Evolutionary conservation across 2,113 vertebrate genomes (phyloP).

Genomic region (Emydocephalus ijimae): DNA sequence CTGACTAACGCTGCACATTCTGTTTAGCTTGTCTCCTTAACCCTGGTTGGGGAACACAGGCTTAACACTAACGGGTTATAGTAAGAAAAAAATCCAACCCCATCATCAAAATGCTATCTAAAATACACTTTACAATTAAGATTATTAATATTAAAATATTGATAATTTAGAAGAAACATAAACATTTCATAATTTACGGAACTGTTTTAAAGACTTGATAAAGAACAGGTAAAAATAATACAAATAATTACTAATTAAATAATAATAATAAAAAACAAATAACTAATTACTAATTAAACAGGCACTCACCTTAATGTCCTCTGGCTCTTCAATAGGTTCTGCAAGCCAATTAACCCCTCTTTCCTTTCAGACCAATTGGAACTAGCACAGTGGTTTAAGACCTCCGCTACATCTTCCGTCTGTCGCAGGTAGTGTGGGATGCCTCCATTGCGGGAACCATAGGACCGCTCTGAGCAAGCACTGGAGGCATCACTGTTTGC

Average conservation of each 20-base stretch:
- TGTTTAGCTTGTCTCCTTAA: no score
- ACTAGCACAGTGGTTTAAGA: slow-evolving; percentile 97
- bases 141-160: background rate
- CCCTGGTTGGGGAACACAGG: no score
- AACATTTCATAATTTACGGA: background rate
- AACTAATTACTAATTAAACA: background rate
- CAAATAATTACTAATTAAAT: background rate
- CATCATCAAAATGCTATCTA: background rate
- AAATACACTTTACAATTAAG: background rate
- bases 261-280: no score
- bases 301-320: slow-evolving; percentile 85
- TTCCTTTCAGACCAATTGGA: slow-evolving; percentile 99
- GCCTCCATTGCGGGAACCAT: slow-evolving; percentile 88
- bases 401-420: slow-evolving; percentile 94
- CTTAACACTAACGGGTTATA: background rate
- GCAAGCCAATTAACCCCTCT: slow-evolving; percentile 92
- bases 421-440: slow-evolving; percentile 95
- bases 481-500: slow-evolving; percentile 97
- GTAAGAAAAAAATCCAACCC: background rate
- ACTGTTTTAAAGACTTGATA: background rate
- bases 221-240: background rate
- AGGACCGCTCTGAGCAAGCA: slow-evolving; percentile 94
- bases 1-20: no score
- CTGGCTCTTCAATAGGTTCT: slow-evolving; percentile 96
- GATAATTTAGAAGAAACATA: background rate